A percentile compares a stretch with the other conserved stretches of the same genome.
Conservation (phyloP, 2,113 vertebrate species). For the Nesoenas mayeri region DNA sequence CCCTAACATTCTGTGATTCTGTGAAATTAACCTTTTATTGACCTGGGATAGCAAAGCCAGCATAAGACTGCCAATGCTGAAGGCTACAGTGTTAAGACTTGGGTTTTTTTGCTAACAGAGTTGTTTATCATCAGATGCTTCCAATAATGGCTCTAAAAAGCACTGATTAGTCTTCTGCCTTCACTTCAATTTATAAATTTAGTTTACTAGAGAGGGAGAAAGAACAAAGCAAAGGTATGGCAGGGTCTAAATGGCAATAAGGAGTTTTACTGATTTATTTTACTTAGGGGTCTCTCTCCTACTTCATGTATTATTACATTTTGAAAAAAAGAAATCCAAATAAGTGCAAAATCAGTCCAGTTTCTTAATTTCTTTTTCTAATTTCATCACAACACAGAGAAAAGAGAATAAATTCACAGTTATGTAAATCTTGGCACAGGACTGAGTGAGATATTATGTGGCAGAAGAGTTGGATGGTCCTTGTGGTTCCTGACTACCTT, state of each 20-base stretch:
- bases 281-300: not conserved
- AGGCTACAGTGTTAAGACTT: not conserved
- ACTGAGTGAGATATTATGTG: not conserved
- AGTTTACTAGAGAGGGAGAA: not conserved
- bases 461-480: not conserved
- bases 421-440: not conserved
- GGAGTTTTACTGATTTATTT: not conserved
- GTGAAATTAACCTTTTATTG: not conserved
- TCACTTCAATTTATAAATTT: not conserved
- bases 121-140: conserved; percentile 9
- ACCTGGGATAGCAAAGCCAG: not conserved
- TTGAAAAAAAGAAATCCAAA: not conserved
- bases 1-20: no score
- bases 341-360: not conserved
- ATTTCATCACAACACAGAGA: not conserved
- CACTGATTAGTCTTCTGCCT: conserved; percentile 2
- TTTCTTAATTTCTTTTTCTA: not conserved
- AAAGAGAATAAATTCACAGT: not conserved
- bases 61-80: not conserved
- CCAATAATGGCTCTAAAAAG: not conserved
- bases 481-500: not conserved
- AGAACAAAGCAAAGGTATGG: not conserved
- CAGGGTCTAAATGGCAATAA: not conserved
- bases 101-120: not conserved
- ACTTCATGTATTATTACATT: not conserved